A percentile compares a stretch with the other conserved stretches of the same genome.
phyloP scores from a whole-genome alignment of 2,797 vertebrate species.

The Ptychadena robeensis region DNA sequence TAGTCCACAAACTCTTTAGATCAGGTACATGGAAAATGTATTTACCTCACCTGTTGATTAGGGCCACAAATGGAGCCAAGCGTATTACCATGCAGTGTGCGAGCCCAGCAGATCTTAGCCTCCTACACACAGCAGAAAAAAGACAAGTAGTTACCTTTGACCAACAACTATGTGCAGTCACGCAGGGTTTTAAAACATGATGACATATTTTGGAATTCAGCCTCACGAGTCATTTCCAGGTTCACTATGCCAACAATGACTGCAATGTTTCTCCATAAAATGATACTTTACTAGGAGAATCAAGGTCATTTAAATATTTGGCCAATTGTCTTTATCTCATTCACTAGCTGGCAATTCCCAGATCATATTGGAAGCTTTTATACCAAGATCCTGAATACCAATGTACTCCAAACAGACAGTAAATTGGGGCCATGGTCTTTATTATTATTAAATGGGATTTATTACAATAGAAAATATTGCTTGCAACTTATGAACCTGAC shows the following conservation, averaged over 20 bases:
- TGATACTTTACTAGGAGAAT: conserved; percentile 27
- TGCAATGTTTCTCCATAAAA: conserved; percentile 23
- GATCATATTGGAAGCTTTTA: conserved; percentile 51
- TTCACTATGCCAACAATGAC: background rate
- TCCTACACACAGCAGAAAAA: no score
- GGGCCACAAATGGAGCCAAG: no score
- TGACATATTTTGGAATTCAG: background rate
- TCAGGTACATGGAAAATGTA: no score
- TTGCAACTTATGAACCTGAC: background rate
- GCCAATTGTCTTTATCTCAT: conserved; percentile 53
- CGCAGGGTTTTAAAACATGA: no score
- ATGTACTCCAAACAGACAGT: conserved; percentile 19
- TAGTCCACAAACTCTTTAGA: no score
- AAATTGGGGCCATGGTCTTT: conserved; percentile 22
- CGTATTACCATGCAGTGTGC: no score
- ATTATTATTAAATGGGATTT: conserved; percentile 41
- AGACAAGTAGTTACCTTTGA: no score
- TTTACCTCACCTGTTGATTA: no score
- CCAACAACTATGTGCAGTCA: no score
- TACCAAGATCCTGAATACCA: conserved; percentile 33
- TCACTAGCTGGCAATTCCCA: conserved; percentile 48
- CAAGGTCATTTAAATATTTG: conserved; percentile 56
- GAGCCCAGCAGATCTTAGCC: no score
- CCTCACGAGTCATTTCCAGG: background rate
- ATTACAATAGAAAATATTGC: conserved; percentile 24